These are phyloP conservation scores for Drosophila tanythrix DNA, from an alignment of 2,888 invertebrate genomes.

Conservation along the genomic window DNA sequence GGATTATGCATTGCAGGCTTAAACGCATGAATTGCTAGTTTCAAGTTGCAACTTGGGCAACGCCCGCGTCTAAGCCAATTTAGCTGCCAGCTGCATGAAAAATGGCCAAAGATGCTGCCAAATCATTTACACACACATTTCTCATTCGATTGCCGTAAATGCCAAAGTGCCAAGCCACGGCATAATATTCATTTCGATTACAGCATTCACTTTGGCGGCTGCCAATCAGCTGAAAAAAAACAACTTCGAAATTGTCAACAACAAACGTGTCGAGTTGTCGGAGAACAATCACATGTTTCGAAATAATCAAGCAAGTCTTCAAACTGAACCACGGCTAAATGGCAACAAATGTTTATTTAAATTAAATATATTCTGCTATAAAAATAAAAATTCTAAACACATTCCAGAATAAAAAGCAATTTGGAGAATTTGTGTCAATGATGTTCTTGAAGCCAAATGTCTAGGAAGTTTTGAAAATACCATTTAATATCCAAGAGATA, in stretches of 20 bases:
- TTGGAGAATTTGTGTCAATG: neutral
- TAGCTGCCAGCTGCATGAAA: constrained; percentile 33
- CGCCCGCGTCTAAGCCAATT: constrained; percentile 45
- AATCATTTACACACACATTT: constrained; percentile 36
- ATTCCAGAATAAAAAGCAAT: neutral
- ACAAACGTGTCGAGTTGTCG: constrained; percentile 19
- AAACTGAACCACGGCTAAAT: neutral
- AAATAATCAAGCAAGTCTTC: constrained; percentile 1
- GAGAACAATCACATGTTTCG: constrained; percentile 7
- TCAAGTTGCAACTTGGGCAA: constrained; percentile 27
- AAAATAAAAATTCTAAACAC: neutral
- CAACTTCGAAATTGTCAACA: constrained; percentile 69
- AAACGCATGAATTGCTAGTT: constrained; percentile 42
- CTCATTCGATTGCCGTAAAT: constrained; percentile 61
- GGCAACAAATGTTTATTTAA: neutral
- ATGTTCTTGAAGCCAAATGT: neutral
- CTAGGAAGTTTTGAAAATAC: neutral
- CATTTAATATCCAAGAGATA: neutral
- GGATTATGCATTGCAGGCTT: constrained; percentile 39
- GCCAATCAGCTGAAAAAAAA: constrained; percentile 57
- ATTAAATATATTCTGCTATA: too few relatives aligned
- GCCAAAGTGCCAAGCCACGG: constrained; percentile 60
- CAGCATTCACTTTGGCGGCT: constrained; percentile 62
- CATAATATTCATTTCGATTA: constrained; percentile 44
- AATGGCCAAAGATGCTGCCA: constrained; percentile 33